Evolutionary conservation across 53 echinoderm and acorn worm genomes (phyloP), one percentile per base, ranked within the genome.

Genomic region (Luidia sarsii): DNA sequence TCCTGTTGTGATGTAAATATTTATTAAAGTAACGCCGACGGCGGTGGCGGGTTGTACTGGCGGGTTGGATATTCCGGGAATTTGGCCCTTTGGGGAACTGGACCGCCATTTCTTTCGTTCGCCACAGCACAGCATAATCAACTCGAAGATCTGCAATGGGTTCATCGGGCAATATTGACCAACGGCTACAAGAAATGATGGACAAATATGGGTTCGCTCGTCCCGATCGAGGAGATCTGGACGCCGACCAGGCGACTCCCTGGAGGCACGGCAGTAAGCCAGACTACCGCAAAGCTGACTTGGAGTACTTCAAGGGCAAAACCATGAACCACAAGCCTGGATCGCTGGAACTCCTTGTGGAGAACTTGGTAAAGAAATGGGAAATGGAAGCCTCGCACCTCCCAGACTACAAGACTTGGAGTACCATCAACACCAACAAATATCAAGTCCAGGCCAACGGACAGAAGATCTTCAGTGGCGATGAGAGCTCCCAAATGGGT

Each of bases 281-380:
- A 0, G 82, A 92, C 37, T 92, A 90, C 28, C 63, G 83, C 15
- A 36, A 20, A 48, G 86, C 87, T 7, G 83, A 92, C 27, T 33
- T 82, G 55, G 18, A 29, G 32, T 92, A 57, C 61, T 75, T 86
- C 63, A 50, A 81, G 41, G 91, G 84, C 30, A 81, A 69, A 27
- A 89, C 89, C 33, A 82, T 62, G 77, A 82, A 82, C 68, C 92
- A 92, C 65, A 32, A 57, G 23, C 25, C 68, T 8, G 92, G 89
- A 32, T 92, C 92, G 2, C 67, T 92, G 18, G 89, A 84, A 34
- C 38, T 75, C 64, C 75, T 82, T 19, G 92, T 92, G 5, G 89
- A 86, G 69, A 92, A 92, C 48, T 66, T 92, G 32, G 89, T 92
- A 1, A 92, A 92, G 77, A 89, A 68, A 45, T 92, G 86, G 81